These are phyloP conservation scores for Cephalopholis sonnerati DNA, from an alignment of 2,113 vertebrate species.

Conservation along the genomic window DNA sequence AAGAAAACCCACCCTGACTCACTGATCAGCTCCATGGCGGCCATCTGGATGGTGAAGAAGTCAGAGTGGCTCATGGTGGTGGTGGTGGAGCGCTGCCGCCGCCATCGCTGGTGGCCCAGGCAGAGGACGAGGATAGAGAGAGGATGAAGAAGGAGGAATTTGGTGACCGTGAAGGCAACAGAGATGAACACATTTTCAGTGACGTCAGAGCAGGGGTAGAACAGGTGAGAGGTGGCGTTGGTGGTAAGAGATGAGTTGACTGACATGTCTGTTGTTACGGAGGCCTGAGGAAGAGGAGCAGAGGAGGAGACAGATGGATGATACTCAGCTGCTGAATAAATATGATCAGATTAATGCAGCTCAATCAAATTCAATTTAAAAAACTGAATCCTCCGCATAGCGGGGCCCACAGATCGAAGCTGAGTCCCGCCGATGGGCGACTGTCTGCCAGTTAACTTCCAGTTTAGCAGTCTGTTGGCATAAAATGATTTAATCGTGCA, in stretches of 20 bases:
- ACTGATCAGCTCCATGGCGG: slow-evolving; percentile 10
- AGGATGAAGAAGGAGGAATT: neutral
- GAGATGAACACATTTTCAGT: too few relatives aligned
- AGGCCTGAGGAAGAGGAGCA: neutral
- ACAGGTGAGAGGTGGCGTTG: too few relatives aligned
- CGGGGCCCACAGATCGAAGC: too few relatives aligned
- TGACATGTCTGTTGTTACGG: neutral
- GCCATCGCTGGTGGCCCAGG: neutral
- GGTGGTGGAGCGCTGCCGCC: neutral
- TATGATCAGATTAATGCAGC: neutral
- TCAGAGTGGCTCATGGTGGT: slow-evolving; percentile 16
- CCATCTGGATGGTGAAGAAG: slow-evolving; percentile 27
- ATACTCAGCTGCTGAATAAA: too few relatives aligned
- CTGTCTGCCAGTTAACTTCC: too few relatives aligned
- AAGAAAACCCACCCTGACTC: too few relatives aligned
- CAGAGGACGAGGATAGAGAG: neutral
- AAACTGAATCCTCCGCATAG: too few relatives aligned
- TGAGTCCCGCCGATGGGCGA: too few relatives aligned
- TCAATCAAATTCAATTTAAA: neutral
- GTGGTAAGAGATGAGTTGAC: neutral
- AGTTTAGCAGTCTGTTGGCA: too few relatives aligned
- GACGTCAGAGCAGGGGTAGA: neutral
- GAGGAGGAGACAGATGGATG: neutral
- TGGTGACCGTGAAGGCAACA: too few relatives aligned
- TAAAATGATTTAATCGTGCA: too few relatives aligned